Conservation (phyloP, 2,797 vertebrate species). For the Acipenser oxyrinchus region DNA sequence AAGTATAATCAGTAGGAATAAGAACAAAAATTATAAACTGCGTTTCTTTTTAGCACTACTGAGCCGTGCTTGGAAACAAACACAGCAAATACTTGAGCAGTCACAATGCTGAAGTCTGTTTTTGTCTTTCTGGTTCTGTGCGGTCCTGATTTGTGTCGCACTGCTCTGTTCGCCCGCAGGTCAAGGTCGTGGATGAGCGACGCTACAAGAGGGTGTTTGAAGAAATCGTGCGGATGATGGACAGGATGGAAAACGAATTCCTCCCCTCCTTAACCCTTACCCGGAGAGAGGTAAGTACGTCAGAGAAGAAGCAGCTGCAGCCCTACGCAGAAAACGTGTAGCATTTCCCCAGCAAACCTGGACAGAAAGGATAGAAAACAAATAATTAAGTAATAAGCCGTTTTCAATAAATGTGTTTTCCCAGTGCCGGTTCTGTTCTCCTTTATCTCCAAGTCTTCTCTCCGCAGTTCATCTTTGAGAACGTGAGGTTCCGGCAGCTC, state of each 20-base stretch:
- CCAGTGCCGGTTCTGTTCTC: not conserved
- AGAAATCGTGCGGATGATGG: conserved; percentile 90
- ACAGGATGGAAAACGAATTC: conserved; percentile 96
- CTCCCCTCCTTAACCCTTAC: conserved; percentile 87
- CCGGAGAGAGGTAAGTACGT: conserved; percentile 71
- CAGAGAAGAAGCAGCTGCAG: not conserved
- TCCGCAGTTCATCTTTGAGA: conserved; percentile 77
- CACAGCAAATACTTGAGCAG: too few relatives aligned
- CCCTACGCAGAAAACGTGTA: too few relatives aligned
- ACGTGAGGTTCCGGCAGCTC: conserved; percentile 89
- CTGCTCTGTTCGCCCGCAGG: conserved; percentile 51
- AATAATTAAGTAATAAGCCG: too few relatives aligned
- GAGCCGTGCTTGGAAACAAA: too few relatives aligned
- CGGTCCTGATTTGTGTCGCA: too few relatives aligned
- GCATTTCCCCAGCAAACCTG: too few relatives aligned
- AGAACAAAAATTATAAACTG: too few relatives aligned
- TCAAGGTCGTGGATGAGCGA: conserved; percentile 86
- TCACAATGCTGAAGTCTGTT: not conserved
- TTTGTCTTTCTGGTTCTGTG: conserved; percentile 15
- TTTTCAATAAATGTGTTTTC: too few relatives aligned
- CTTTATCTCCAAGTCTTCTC: conserved; percentile 1
- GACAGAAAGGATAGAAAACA: too few relatives aligned
- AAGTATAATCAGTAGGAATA: too few relatives aligned
- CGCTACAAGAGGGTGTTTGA: conserved; percentile 89
- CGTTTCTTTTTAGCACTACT: too few relatives aligned